Conservation (phyloP, 2,113 vertebrate genomes). For the Phalacrocorax carbo region DNA sequence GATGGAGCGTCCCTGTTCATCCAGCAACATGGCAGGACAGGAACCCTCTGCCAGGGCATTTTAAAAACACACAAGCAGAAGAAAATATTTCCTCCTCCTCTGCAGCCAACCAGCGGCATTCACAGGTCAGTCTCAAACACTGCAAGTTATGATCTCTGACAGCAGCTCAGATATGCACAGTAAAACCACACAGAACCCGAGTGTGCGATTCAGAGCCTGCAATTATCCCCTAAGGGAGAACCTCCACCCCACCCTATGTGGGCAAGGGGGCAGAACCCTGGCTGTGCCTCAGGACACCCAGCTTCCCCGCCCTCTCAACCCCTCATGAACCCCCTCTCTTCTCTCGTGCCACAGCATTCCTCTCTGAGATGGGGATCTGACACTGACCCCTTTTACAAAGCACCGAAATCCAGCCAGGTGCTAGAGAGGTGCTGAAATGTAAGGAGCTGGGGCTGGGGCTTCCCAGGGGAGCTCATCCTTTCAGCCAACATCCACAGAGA, state of each 20-base stretch:
- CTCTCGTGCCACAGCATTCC: fast-evolving
- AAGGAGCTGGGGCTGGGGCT: neutral
- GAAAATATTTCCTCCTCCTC: neutral
- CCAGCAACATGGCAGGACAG: slow-evolving; percentile 28
- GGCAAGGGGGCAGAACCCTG: neutral
- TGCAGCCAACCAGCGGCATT: slow-evolving; percentile 37
- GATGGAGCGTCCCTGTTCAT: neutral
- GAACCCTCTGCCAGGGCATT: slow-evolving; percentile 21
- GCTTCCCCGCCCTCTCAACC: neutral
- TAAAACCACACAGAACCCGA: neutral
- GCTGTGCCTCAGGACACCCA: neutral
- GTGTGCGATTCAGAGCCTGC: neutral
- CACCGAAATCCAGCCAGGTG: neutral
- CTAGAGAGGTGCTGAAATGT: neutral
- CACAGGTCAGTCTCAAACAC: neutral
- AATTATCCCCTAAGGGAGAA: neutral
- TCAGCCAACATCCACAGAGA: neutral
- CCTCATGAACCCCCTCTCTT: neutral
- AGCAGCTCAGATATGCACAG: neutral
- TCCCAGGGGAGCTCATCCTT: slow-evolving; percentile 11
- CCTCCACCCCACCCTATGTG: neutral
- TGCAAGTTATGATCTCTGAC: neutral
- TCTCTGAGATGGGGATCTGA: neutral
- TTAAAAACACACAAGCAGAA: slow-evolving; percentile 33
- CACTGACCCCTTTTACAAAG: neutral